Evolutionary conservation across 2,797 vertebrate genomes (phyloP).

Genomic region (Eremophila alpestris): DNA sequence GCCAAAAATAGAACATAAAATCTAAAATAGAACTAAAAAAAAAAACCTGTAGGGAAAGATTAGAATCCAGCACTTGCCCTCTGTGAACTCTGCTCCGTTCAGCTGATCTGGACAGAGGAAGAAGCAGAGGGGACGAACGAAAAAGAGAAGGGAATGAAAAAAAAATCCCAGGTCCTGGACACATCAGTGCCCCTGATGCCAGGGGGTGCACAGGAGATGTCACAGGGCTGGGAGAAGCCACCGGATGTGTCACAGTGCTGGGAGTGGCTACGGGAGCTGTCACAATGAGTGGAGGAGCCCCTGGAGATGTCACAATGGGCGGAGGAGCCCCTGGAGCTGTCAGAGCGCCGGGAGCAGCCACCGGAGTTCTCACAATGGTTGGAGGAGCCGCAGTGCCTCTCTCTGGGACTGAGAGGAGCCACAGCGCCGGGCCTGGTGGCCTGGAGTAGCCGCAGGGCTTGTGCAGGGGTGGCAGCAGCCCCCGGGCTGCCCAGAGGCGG

Average conservation of each 20-base stretch:
- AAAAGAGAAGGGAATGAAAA: not conserved
- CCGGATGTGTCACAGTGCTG: not conserved
- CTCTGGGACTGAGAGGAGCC: not conserved
- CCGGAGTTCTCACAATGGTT: not conserved
- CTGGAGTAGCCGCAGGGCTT: not conserved
- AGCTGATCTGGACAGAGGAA: not conserved
- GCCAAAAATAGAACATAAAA: not conserved
- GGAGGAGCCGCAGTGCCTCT: not conserved
- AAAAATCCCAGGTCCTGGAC: not conserved
- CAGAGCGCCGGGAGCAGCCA: not conserved
- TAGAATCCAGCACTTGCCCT: not conserved
- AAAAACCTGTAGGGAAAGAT: not conserved
- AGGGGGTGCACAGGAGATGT: not conserved
- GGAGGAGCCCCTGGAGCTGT: not conserved
- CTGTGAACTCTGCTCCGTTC: not conserved
- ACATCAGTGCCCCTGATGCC: not conserved
- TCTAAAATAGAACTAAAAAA: not conserved
- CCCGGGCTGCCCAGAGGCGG: not conserved
- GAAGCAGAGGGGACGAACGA: not conserved
- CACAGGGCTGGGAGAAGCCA: not conserved
- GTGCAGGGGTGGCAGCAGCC: not conserved
- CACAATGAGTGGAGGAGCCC: not conserved
- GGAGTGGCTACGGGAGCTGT: rapidly evolving
- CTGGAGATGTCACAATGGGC: not conserved
- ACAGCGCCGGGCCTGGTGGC: not conserved